Percentiles rank a stretch among this genome's conserved stretches.
phyloP scores from a whole-genome alignment of 1,140 invertebrate species.

The Oppia nitens region DNA sequence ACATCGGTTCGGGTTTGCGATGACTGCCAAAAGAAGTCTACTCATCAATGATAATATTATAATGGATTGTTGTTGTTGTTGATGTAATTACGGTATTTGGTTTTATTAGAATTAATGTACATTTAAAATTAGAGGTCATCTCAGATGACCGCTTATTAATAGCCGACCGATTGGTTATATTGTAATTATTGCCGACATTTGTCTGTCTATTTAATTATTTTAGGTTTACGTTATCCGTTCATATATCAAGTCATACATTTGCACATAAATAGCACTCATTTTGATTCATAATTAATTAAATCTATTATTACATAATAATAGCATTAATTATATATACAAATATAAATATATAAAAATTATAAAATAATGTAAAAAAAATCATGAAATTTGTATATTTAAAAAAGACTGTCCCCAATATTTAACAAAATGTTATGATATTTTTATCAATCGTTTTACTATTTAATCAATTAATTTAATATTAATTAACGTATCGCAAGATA shows the following conservation, averaged over 20 bases:
- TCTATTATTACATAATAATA: neutral
- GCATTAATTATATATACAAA: neutral
- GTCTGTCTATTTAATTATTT: neutral
- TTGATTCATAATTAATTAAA: no score
- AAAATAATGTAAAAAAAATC: neutral
- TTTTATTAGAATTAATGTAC: no score
- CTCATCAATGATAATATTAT: neutral
- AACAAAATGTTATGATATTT: neutral
- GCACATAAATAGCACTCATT: neutral
- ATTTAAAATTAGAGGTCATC: no score
- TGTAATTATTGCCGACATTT: neutral
- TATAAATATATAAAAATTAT: no score
- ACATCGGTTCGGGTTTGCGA: constrained; percentile 33
- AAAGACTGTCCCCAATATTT: neutral
- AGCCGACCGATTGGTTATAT: no score
- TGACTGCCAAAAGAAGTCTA: constrained; percentile 23
- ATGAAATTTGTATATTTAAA: neutral
- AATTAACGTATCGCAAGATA: no score
- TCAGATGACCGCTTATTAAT: no score
- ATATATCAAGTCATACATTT: neutral
- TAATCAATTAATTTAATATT: neutral
- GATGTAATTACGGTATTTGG: no score
- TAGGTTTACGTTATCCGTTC: neutral
- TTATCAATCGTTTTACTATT: neutral
- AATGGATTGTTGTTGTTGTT: no score